Base-by-base conservation (phyloP, 2,113 vertebrate genomes). In the Thunnus maccoyii region DNA sequence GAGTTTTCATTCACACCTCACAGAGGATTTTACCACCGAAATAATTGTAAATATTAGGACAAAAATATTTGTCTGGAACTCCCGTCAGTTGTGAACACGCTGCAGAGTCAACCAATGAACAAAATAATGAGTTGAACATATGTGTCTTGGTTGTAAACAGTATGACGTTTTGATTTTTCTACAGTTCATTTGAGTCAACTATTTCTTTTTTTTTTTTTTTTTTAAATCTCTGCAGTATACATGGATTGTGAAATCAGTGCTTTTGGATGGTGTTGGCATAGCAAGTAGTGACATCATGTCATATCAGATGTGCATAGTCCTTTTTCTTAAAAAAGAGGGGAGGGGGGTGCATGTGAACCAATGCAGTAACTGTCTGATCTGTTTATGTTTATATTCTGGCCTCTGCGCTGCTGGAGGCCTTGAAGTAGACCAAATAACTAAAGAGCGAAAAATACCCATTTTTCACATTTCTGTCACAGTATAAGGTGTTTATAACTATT, bases 361-460 rank as follows among this genome's bases (percentile, higher is more conserved):
- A 94, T 94, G 93, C 95, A 95, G 94, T 95, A 93, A 93, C 71
- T 90, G 88, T 90, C 82, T 89, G 84, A 87, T 89, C 76, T 87
- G 92, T 88, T 91, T 67, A 76, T 91, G 82, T 91, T 94, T 88
- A 82, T 92, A 87, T 87, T 89, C 89, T 89, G 87, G 88, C 86
- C 87, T 92, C 91, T 87, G 72, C 78, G 27, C 87, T 86, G 78
- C 86, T 79, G 68, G 84, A 86, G 85, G 89, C 93, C 88, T 84
- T 88, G 88, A 95, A 93, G 91, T 94, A 94, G 94, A 96, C 94
- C 94, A 95, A 95, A 95, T 93, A 94, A 92, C 87, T 90, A 90
- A 86, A 86, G 88, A 91, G 86, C 47, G 51, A 79, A 91, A 82
- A 85, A 84, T 64, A 87, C 81, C 62, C 66, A 69, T 77, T 86